Base-by-base conservation (phyloP, 2,797 vertebrate species). In the Argyrosomus regius region DNA sequence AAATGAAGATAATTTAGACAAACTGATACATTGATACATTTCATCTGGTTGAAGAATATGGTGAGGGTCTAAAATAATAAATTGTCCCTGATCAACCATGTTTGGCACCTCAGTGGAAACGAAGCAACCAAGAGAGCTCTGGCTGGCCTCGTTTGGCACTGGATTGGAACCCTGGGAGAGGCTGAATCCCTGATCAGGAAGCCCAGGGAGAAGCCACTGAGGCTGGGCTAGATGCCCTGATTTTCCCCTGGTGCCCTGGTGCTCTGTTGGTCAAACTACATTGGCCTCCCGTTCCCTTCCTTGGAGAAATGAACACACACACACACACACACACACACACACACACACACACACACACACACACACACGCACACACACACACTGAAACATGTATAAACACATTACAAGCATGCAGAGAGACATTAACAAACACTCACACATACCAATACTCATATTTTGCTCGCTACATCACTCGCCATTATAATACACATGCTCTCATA, bases 261-360 rank as follows among this genome's bases (percentile, higher is more conserved):
- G 84, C 85, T 80, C 84, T 28, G 20, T 65, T 82, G 85, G 87
- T 92, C 89, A 90, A 92, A 83, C 81, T 75, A 76, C 82, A 69
- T 53, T 31, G 48, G 70, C 74, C 83, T 82, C 83, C 62, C 72
- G 81, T 84, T 88, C 87, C 81, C 81, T 43, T 86, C 84, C 81
- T 80, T 50, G 66, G 79, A 89, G 88, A 89, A 89, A 89, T 84
- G 46, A 84, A 75, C 70, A 68, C 31, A 59, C 77, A 63, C 45
- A 71, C 70, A 71, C 73, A 63, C 24, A 63, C 69, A 57, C 62
- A 67, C 77, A 64, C 66, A 73, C 54, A 71, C 77, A 63, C 31
- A 63, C 69, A 57, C 62, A 72, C 77, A 67, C 66, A 73, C 54
- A 71, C 77, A 63, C 24, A 63, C 64, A 57, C 62, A 67, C 45